Percentiles rank a stretch among this genome's conserved stretches.
These are phyloP conservation scores for Caenorhabditis tropicalis DNA, from an alignment of 1,140 invertebrate genomes.

Conservation along the genomic window DNA sequence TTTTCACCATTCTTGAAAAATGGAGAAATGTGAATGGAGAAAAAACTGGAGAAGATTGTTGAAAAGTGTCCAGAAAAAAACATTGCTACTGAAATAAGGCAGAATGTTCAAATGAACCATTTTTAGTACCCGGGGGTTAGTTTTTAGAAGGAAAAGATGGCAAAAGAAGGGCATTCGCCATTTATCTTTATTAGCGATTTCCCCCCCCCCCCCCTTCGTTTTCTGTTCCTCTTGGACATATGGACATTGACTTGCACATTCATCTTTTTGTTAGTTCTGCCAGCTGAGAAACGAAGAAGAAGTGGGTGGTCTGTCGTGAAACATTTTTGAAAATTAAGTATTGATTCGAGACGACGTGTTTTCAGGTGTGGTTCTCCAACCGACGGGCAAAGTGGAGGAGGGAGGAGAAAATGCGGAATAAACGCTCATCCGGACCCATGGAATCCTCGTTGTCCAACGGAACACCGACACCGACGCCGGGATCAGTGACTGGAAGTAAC, in stretches of 20 bases:
- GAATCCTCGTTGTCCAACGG: conserved; percentile 59
- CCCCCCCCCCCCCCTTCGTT: too few relatives aligned
- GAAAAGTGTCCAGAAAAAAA: background rate
- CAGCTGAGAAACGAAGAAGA: background rate
- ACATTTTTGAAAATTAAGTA: background rate
- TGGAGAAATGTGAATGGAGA: too few relatives aligned
- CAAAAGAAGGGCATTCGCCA: background rate
- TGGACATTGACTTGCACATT: conserved; percentile 23
- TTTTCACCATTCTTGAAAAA: conserved; percentile 30
- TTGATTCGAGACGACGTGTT: background rate
- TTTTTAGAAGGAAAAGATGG: background rate
- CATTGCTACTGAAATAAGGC: background rate
- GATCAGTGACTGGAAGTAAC: conserved; percentile 46
- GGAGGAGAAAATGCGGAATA: conserved; percentile 85
- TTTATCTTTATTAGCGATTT: conserved; percentile 33
- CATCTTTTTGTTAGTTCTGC: conserved; percentile 42
- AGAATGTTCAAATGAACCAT: background rate
- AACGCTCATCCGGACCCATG: conserved; percentile 56
- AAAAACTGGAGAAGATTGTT: background rate
- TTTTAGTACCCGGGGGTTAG: background rate
- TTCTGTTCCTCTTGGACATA: conserved; percentile 25
- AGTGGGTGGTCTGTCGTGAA: conserved; percentile 36
- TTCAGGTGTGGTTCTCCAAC: conserved; percentile 88
- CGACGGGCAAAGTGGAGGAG: conserved; percentile 95
- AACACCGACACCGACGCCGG: conserved; percentile 49